Evolutionary conservation across 53 echinoderm and acorn worm species (phyloP), one percentile per base, ranked within the genome.

Genomic region (Patiria pectinifera): DNA sequence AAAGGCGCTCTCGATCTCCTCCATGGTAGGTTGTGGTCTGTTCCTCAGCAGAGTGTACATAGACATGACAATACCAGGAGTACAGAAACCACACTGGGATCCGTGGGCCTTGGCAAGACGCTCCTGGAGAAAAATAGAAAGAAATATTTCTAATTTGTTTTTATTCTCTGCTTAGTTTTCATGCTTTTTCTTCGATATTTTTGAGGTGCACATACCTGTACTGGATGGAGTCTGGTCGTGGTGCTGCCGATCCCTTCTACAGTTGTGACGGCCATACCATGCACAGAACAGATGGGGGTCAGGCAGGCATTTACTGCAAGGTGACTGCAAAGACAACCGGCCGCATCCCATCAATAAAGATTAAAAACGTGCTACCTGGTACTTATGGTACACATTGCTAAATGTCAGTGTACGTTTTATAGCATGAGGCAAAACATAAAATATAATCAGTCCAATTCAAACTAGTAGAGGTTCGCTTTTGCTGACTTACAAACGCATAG

Each of bases 61-160:
- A 14, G 97, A 96, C 97, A 97, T 97, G 47, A 97, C 96, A 78
- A 97, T 95, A 6, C 97, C 97, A 10, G 97, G 97, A 58, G 94
- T 97, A 66, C 97, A 97, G 87, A 97, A 97, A 13, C 97, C 97
- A 87, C 97, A 97, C 91, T 97, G 97, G 5, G 97, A 97, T 10
- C 97, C 97, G 83, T 97, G 97, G 5, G 97, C 94, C 89, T 96
- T 95, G 78, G 97, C 97, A 59, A 97, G 93, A 11, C 97, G 94
- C 72, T 97, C 97, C 97, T 95, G 47, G 3, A 45, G 35, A 62
- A n/a, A 69, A 61, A 49, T 11, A 62, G 11, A 25, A 66, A 48
- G 18, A 83, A 58, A 92, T 23, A 24, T 19, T 15, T 3, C 6
- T n/a, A 21, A 74, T 7, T n/a, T 24, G 13, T 23, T 74, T 74